These are phyloP conservation scores for Trogon surrucura DNA, from an alignment of 2,113 vertebrate species.

Conservation along the genomic window DNA sequence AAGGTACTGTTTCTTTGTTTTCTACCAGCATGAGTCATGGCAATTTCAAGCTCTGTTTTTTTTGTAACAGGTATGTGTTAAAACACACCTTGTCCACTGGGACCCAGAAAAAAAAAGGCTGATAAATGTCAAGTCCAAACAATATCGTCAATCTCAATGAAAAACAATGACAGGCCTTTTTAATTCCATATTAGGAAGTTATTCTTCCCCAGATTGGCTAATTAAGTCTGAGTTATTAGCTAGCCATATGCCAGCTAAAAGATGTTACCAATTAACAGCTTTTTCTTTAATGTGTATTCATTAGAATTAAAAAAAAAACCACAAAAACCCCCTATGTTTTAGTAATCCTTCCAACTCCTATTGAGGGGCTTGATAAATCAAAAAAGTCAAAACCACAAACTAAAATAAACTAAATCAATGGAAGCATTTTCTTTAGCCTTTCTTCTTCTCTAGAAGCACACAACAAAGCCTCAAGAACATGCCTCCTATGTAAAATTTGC, in stretches of 20 bases:
- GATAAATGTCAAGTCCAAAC: slow-evolving; percentile 35
- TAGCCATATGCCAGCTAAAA: slow-evolving; percentile 82
- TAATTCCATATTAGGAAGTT: slow-evolving; percentile 40
- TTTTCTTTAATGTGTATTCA: background rate
- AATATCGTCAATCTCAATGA: slow-evolving; percentile 31
- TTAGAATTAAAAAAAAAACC: background rate
- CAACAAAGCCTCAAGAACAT: background rate
- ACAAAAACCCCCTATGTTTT: background rate
- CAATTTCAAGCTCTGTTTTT: background rate
- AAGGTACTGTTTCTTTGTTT: background rate
- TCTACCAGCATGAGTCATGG: background rate
- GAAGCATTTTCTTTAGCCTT: background rate
- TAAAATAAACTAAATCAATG: background rate
- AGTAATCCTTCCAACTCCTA: slow-evolving; percentile 7
- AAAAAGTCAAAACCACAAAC: background rate
- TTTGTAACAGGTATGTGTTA: background rate
- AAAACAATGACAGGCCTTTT: slow-evolving; percentile 56
- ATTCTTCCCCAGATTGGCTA: slow-evolving; percentile 54
- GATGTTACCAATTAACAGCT: slow-evolving; percentile 55
- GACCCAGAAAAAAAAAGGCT: background rate
- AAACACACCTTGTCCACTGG: background rate
- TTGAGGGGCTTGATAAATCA: background rate
- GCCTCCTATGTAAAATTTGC: background rate
- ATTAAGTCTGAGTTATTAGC: slow-evolving; percentile 82
- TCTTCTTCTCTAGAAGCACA: background rate